These are phyloP conservation scores for Pseudobourletiella spinata DNA, from an alignment of 1,140 invertebrate genomes.

Conservation along the genomic window DNA sequence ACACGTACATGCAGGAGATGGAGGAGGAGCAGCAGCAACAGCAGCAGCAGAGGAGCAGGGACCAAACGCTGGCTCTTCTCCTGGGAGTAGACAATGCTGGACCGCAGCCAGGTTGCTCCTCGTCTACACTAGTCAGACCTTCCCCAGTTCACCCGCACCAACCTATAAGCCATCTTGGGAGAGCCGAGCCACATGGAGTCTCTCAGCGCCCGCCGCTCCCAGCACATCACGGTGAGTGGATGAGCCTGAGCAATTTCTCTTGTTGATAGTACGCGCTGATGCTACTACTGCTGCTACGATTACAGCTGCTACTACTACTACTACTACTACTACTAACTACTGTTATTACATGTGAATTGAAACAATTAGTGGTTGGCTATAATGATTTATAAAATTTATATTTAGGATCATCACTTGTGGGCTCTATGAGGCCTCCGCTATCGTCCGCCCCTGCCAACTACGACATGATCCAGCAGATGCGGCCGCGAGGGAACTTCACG, in stretches of 20 bases:
- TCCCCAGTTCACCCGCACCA: constrained; percentile 1
- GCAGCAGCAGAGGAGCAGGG: not conserved
- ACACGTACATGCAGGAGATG: not conserved
- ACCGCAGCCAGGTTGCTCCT: not conserved
- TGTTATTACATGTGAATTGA: no score
- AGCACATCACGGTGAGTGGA: not conserved
- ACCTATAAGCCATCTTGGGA: not conserved
- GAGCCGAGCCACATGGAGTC: not conserved
- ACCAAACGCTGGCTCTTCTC: not conserved
- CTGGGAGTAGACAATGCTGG: not conserved
- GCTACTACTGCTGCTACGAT: no score
- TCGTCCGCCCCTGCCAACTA: not conserved
- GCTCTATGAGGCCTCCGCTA: constrained; percentile 1
- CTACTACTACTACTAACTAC: no score
- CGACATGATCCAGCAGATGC: not conserved
- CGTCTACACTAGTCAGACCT: not conserved
- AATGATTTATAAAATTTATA: no score
- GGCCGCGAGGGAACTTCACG: not conserved
- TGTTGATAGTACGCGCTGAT: no score
- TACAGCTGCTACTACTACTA: no score
- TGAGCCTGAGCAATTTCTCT: no score
- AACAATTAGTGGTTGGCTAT: no score
- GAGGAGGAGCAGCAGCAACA: not conserved
- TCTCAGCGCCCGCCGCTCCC: not conserved
- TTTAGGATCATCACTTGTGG: no score